Conservation (phyloP, 2,113 vertebrate species). For the Sinocyclocheilus anophthalmus region DNA sequence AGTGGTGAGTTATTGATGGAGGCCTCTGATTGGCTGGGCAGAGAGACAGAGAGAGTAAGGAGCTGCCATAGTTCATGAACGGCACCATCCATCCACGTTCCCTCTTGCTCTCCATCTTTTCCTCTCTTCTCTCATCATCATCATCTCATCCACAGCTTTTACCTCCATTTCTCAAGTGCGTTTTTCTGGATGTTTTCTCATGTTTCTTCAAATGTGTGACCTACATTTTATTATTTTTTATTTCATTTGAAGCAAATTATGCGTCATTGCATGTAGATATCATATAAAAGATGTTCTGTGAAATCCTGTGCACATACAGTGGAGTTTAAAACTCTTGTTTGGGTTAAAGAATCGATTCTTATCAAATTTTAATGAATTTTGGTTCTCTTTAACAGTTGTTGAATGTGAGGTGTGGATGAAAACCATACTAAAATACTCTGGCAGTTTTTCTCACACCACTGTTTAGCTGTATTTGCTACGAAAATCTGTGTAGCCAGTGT, state of each 20-base stretch:
- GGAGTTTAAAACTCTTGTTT: neutral
- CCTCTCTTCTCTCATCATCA: conserved; percentile 7
- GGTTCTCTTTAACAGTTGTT: neutral
- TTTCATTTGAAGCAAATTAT: too few species aligned
- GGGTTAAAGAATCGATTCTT: neutral
- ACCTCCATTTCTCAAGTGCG: neutral
- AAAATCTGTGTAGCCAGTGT: too few species aligned
- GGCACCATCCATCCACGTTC: conserved; percentile 34
- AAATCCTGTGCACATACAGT: neutral
- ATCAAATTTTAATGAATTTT: neutral
- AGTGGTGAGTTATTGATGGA: conserved; percentile 8
- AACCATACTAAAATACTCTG: neutral
- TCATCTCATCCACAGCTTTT: neutral
- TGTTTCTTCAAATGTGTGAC: neutral
- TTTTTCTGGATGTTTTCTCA: neutral
- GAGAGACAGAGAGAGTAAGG: neutral
- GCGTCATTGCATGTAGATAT: neutral
- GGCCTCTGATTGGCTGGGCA: conserved; percentile 15
- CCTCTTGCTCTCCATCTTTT: conserved; percentile 20
- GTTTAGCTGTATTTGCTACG: neutral
- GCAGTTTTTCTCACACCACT: neutral
- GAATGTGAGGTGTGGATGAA: neutral
- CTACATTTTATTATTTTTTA: neutral
- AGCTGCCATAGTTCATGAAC: conserved; percentile 20
- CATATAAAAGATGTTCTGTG: neutral